Evolutionary conservation across 2,113 vertebrate species (phyloP).

Genomic region (Chionis minor): DNA sequence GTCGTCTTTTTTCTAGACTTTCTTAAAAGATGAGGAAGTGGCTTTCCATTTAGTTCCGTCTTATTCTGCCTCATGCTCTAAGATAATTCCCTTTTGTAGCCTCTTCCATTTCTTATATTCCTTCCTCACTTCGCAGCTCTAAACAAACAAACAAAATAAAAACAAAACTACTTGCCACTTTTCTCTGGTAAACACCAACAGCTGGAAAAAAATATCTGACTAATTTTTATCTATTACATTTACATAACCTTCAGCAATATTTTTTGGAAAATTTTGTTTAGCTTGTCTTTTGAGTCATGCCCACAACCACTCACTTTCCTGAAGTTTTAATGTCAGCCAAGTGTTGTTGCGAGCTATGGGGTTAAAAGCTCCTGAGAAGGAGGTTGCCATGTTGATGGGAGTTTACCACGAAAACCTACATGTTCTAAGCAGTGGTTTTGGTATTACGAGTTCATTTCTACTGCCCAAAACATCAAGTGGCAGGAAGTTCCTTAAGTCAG

Average conservation of each 20-base stretch:
- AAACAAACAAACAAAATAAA: accelerated
- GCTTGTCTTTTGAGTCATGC: background rate
- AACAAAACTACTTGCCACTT: accelerated
- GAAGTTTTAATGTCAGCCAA: background rate
- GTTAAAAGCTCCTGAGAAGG: background rate
- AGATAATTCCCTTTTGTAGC: background rate
- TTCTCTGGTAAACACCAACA: background rate
- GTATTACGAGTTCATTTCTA: background rate
- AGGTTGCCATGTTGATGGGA: background rate
- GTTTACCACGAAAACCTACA: background rate
- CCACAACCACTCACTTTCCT: background rate
- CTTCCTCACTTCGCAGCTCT: accelerated
- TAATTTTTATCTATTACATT: background rate
- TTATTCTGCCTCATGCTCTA: background rate
- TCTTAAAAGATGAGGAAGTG: background rate
- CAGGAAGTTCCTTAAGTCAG: background rate
- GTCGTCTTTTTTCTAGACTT: background rate
- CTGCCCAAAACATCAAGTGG: background rate
- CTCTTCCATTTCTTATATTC: background rate
- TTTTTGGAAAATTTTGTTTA: background rate
- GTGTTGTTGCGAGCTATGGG: background rate
- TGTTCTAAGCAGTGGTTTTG: background rate
- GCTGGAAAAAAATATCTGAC: background rate
- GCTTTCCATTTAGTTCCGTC: background rate
- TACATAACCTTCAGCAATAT: background rate